These are phyloP conservation scores for Rattus rattus DNA, from an alignment of 2,113 vertebrate genomes.

Conservation along the genomic window DNA sequence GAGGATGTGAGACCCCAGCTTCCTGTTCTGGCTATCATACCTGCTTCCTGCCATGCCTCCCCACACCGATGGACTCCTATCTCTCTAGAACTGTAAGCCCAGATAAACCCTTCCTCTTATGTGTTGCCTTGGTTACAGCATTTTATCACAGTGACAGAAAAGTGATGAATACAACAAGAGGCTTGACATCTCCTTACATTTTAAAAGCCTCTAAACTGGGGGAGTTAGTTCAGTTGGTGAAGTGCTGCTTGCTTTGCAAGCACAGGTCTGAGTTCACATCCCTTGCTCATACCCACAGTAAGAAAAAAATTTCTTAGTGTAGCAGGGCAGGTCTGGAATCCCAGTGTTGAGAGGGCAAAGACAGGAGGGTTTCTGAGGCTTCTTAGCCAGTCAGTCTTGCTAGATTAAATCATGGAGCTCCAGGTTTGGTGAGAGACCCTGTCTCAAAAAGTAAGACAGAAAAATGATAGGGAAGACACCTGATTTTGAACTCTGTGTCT, in stretches of 20 bases:
- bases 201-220: constrained; percentile 16
- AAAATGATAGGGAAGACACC: neutral
- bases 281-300: no score
- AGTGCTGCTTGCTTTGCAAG: neutral
- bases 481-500: neutral
- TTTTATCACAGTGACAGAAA: neutral
- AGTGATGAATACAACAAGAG: neutral
- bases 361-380: neutral
- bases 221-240: neutral
- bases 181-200: neutral
- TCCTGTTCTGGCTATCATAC: neutral
- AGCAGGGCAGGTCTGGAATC: neutral
- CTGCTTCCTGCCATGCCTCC: neutral
- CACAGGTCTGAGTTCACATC: no score
- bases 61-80: neutral
- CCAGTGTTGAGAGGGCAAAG: neutral
- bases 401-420: neutral
- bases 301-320: neutral
- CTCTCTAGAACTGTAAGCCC: neutral
- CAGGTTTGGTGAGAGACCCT: neutral
- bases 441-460: neutral
- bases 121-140: neutral
- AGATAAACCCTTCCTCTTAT: neutral
- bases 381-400: neutral
- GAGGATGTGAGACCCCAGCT: neutral